These are phyloP conservation scores for Clepsis dumicolana DNA, from an alignment of 2,888 invertebrate species.

Conservation along the genomic window DNA sequence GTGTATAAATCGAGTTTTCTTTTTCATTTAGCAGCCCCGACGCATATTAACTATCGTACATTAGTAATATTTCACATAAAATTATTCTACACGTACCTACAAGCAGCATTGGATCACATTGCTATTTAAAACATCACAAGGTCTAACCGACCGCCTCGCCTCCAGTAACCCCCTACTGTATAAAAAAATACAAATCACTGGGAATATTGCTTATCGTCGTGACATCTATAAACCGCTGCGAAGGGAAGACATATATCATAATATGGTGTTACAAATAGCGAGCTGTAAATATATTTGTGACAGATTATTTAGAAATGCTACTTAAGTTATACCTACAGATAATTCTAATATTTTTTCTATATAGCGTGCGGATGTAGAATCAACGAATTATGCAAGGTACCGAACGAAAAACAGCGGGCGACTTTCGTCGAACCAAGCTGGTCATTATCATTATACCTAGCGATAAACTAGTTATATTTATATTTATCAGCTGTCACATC, in stretches of 20 bases:
- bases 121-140: background rate
- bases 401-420: background rate
- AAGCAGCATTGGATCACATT: slow-evolving; percentile 2
- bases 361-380: too few species aligned
- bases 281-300: slow-evolving; percentile 19
- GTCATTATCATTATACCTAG: background rate
- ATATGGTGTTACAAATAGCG: background rate
- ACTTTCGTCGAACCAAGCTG: background rate
- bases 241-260: background rate
- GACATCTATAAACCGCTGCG: background rate
- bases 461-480: too few species aligned
- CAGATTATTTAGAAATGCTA: slow-evolving; percentile 8
- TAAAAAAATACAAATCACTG: background rate
- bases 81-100: background rate
- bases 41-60: background rate
- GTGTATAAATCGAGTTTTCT: background rate
- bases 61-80: background rate
- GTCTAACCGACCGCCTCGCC: background rate
- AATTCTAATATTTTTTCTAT: too few species aligned
- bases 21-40: background rate
- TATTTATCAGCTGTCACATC: too few species aligned
- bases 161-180: background rate
- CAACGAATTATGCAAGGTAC: too few species aligned
- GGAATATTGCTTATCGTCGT: background rate
- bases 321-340: too few species aligned